phyloP scores from a whole-genome alignment of 2,888 invertebrate genomes.

The Tiphia femorata region DNA sequence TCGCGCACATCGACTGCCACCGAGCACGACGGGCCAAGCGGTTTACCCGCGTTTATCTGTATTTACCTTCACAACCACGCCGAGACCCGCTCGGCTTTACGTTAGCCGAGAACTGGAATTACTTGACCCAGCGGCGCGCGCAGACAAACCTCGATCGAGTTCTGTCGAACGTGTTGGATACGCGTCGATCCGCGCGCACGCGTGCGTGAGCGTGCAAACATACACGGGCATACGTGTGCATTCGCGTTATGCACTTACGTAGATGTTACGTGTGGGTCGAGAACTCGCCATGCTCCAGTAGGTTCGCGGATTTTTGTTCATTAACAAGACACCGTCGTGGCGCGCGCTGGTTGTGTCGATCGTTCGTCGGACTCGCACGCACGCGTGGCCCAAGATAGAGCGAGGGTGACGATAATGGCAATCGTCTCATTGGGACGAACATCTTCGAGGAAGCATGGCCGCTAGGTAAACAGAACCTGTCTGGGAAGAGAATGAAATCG shows the following conservation, averaged over 20 bases:
- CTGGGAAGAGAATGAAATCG: too few relatives aligned
- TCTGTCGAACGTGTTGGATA: conserved; percentile 18
- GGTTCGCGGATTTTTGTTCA: conserved; percentile 49
- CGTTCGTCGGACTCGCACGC: too few relatives aligned
- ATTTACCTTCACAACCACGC: too few relatives aligned
- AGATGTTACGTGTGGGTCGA: conserved; percentile 36
- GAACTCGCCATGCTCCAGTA: conserved; percentile 53
- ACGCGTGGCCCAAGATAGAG: too few relatives aligned
- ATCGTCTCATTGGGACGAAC: too few relatives aligned
- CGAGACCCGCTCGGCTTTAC: not conserved
- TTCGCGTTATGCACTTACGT: conserved; percentile 13
- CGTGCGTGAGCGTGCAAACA: not conserved
- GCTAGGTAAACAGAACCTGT: too few relatives aligned
- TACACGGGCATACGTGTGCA: not conserved
- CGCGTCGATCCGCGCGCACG: conserved; percentile 6
- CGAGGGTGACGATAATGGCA: too few relatives aligned
- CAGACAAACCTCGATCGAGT: conserved; percentile 23
- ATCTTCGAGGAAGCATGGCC: too few relatives aligned
- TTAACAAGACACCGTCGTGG: conserved; percentile 45
- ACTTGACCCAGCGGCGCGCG: conserved; percentile 21
- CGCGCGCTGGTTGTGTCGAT: too few relatives aligned
- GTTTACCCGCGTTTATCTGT: too few relatives aligned
- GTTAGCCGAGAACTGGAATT: conserved; percentile 34
- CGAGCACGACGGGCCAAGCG: too few relatives aligned
- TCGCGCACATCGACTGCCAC: conserved; percentile 4